These are phyloP conservation scores for Rhinogobius similis DNA, from an alignment of 2,113 vertebrate genomes.

Conservation along the genomic window DNA sequence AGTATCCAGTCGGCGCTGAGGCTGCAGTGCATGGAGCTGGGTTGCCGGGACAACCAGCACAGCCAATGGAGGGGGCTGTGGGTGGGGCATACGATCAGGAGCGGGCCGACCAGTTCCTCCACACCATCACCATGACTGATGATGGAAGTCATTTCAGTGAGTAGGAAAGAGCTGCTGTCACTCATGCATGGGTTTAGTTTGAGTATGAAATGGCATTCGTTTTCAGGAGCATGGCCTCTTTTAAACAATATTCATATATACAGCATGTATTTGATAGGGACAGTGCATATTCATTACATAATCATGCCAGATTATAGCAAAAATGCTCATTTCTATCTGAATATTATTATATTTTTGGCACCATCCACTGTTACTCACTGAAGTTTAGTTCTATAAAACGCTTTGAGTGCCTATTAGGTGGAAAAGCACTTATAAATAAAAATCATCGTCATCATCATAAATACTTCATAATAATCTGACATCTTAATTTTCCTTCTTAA, in stretches of 20 bases:
- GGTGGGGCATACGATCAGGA: conserved; percentile 41
- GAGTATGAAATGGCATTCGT: neutral
- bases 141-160: conserved; percentile 65
- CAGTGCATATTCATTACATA: too few relatives aligned
- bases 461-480: neutral
- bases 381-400: neutral
- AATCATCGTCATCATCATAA: too few relatives aligned
- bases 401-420: too few relatives aligned
- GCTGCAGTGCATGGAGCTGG: conserved; percentile 43
- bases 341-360: too few relatives aligned
- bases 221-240: neutral
- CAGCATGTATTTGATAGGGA: neutral
- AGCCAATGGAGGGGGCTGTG: conserved; percentile 51
- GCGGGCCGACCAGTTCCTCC: conserved; percentile 47
- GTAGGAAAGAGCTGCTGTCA: conserved; percentile 29
- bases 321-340: too few relatives aligned
- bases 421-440: too few relatives aligned
- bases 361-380: neutral
- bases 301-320: too few relatives aligned
- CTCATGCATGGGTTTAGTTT: neutral
- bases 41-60: conserved; percentile 65
- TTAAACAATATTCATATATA: neutral
- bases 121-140: conserved; percentile 51
- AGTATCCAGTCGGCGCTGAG: conserved; percentile 53
- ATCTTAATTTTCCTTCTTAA: neutral